Conservation (phyloP, 2,888 invertebrate genomes). For the Prostheceraeus crozeri region DNA sequence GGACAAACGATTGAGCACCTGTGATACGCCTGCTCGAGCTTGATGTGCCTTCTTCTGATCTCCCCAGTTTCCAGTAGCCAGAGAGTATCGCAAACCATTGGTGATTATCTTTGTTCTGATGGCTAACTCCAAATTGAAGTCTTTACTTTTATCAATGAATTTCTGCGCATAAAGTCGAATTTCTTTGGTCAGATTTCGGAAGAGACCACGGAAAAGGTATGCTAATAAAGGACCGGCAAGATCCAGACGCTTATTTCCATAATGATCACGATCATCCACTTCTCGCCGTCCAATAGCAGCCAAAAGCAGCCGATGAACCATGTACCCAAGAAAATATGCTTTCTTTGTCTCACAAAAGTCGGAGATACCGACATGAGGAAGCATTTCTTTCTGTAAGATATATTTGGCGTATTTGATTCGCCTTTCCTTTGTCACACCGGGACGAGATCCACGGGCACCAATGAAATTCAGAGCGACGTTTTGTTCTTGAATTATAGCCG, state of each 20-base stretch:
- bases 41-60: slow-evolving; percentile 99
- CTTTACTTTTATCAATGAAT: slow-evolving; percentile 95
- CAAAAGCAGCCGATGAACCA: slow-evolving; percentile 90
- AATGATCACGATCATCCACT: slow-evolving; percentile 98
- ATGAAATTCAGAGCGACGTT: slow-evolving; percentile 97
- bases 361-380: slow-evolving; percentile 97
- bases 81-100: slow-evolving; percentile 88
- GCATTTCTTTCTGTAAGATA: slow-evolving; percentile 98
- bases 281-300: slow-evolving; percentile 84
- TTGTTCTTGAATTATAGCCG: slow-evolving; percentile 94
- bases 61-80: slow-evolving; percentile 99
- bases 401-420: slow-evolving; percentile 97
- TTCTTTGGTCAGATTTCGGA: slow-evolving; percentile 90
- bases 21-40: slow-evolving; percentile 87
- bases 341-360: slow-evolving; percentile 99
- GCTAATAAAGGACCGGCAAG: slow-evolving; percentile 92
- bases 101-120: slow-evolving; percentile 96
- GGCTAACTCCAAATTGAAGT: slow-evolving; percentile 89
- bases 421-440: slow-evolving; percentile 96
- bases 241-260: slow-evolving; percentile 95
- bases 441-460: slow-evolving; percentile 88
- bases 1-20: slow-evolving; percentile 89
- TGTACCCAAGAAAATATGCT: slow-evolving; percentile 94
- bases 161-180: slow-evolving; percentile 94
- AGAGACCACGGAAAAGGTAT: slow-evolving; percentile 88